Evolutionary conservation across 2,797 vertebrate genomes (phyloP), one percentile per base, ranked within the genome.

Genomic region (Mormyrops attenuatus): DNA sequence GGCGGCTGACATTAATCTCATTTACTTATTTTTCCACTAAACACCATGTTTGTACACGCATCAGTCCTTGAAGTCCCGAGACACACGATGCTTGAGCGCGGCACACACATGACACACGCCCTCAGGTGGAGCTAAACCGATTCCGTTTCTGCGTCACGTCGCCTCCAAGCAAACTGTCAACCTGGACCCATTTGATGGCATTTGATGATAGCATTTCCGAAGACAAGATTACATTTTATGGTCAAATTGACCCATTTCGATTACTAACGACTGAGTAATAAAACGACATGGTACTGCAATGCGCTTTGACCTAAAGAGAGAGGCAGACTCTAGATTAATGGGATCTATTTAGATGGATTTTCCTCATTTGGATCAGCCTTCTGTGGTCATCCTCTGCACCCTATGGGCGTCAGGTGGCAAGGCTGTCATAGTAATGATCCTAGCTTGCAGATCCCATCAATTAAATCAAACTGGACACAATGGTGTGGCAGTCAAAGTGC

Each of bases 161-260:
- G 34, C 53, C 92, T 93, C 91, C 91, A 92, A 91, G 91, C n/a
- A 87, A 55, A 93, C 88, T 90, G 90, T 85, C 47, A 90, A 91
- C 90, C 88, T 77, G 89, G 87, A 89, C 90, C 92, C 69, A 91
- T 88, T 92, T 63, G 82, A 84, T 90, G 89, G 91, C 57, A 82
- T 52, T 88, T 90, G 5, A 52, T 92, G 90, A 91, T 91, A 53
- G 22, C 89, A 93, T 94, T 94, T 94, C 94, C 63, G 86, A 85
- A 91, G 93, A 91, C 26, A n/a, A 92, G 92, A 94, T 94, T 93
- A 92, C 88, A 88, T 90, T 92, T 93, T 93, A 93, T 85, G 89
- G 93, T 91, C 91, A 92, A 91, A 89, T 89, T 89, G 89, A 92
- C 90, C 90, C 88, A 93, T 93, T 94, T 90, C 88, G 89, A 91